Base-by-base conservation (phyloP, 2,113 vertebrate genomes). In the Tricholaema leucomelas region DNA sequence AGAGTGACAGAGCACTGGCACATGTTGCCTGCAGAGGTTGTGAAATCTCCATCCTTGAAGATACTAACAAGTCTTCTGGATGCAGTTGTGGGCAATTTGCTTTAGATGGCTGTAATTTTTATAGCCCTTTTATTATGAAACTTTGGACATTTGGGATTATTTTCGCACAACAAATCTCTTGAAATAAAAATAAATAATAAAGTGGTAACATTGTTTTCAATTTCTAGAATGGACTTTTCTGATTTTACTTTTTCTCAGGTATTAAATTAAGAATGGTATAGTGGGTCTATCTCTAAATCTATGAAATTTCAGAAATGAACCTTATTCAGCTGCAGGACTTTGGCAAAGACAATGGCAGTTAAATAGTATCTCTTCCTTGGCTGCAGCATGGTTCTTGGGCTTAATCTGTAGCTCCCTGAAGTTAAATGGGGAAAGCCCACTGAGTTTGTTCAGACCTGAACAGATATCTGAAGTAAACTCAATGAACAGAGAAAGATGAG, bases 361-460 rank as follows among this genome's bases (percentile, higher is more conserved):
- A 20, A 76, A 17, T 24, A 40, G 18, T 19, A 36, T 50, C 55
- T 38, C 55, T 73, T 78, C 25, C 75, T 18, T 18, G 31, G 12
- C 40, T 70, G 11, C 40, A 80, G 44, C 7, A 8, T 27, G 36
- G 40, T 66, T 77, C 69, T 42, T 50, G 55, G 55, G 4, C 61
- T 71, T 81, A 28, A 88, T 64, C 74, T 80, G 61, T 48, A 67
- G 60, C 60, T 83, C 2, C 1, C 21, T 66, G 24, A 71, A 88
- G 58, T 54, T 64, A 92, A 82, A 66, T 63, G 35, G 50, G 90
- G 36, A 74, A 81, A 67, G 36, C 50, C 31, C 52, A 44, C n/a
- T 56, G 73, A 90, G 33, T 87, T 88, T 81, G 56, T 85, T 84
- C 87, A 87, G 42, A 71, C 10, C 17, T 83, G 83, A 88, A 84